phyloP scores from a whole-genome alignment of 2,797 vertebrate genomes.

The Fringilla coelebs region DNA sequence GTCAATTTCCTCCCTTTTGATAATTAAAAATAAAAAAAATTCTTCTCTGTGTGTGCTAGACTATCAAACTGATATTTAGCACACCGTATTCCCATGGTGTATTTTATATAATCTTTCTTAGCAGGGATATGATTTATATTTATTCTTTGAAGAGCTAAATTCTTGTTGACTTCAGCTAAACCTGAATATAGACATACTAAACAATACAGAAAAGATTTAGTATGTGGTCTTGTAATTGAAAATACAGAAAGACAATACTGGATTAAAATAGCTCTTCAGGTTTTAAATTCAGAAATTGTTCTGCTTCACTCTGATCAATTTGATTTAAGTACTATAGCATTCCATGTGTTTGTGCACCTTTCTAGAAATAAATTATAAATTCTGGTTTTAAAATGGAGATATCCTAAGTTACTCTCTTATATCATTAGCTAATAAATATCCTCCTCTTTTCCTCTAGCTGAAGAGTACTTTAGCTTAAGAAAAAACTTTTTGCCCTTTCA shows the following conservation, averaged over 20 bases:
- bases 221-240: background rate
- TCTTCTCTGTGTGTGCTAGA: background rate
- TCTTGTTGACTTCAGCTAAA: background rate
- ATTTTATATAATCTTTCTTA: background rate
- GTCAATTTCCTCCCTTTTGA: background rate
- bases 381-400: background rate
- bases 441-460: background rate
- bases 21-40: background rate
- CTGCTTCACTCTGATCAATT: background rate
- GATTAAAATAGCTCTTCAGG: background rate
- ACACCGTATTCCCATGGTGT: background rate
- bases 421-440: background rate
- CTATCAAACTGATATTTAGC: background rate
- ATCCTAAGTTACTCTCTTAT: background rate
- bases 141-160: background rate
- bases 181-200: background rate
- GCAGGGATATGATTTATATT: background rate
- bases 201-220: background rate
- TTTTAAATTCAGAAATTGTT: background rate
- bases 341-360: background rate
- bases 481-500: background rate
- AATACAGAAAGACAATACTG: background rate
- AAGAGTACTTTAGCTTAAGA: background rate
- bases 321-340: background rate
- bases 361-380: background rate